Base-by-base conservation (phyloP, 2,113 vertebrate species). In the Chloropsis hardwickii region DNA sequence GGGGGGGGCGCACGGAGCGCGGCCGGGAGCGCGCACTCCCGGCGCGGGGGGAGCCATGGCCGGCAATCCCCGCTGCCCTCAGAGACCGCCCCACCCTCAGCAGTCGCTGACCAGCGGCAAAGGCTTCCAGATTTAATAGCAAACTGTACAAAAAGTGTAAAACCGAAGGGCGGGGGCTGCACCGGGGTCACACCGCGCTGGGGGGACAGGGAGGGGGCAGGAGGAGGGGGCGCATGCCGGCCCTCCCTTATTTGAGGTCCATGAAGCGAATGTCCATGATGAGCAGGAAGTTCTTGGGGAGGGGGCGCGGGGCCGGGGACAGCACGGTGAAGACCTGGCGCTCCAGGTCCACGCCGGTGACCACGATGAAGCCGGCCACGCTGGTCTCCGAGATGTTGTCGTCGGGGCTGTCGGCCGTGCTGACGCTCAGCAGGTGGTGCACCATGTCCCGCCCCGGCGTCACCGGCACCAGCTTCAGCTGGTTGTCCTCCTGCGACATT, bases 231-330 rank as follows among this genome's bases (percentile, higher is more conserved):
- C 24, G 11, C 13, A 14, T 20, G 11, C 33, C 1, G 4, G 9
- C 9, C n/a, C 27, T 11, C 5, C 21, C 12, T 96, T 98, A 99
- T 70, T 99, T 99, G 37, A 99, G 98, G 96, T 99, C 99, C 98
- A 99, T 99, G 94, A 99, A 99, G 69, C 99, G 98, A 57, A 99
- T 99, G 95, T 99, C 99, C 99, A 99, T 99, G 96, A 99, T 99
- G 60, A 99, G 99, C 44, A 99, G 98, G 42, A 99, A 99, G 97
- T 98, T 99, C 92, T 99, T 98, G 29, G 99, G 99, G 81, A 99
- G 98, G 0, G 99, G 99, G 10, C 99, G 98, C 1, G 99, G 99
- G 0, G 99, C 99, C 0, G 99, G 99, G 7, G 99, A 99, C 18
- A 99, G 97, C 35, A 99, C 99, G 0, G 99, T 99, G 97, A 99